Base-by-base conservation (phyloP, 1,140 invertebrate species). In the Aphidius gifuensis region DNA sequence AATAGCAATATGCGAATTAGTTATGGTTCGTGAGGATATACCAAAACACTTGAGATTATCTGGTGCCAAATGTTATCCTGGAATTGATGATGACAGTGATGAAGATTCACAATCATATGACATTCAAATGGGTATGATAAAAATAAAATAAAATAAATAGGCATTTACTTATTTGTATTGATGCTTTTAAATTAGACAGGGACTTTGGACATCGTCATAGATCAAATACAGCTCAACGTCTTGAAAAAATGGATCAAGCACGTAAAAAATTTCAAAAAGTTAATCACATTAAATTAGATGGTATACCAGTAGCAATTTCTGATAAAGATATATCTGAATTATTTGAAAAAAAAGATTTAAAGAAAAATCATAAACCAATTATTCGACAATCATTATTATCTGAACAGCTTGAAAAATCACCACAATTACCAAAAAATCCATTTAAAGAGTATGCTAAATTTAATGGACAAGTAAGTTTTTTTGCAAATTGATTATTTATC, bases 371-470 rank as follows among this genome's bases (percentile, higher is more conserved):
- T 71, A 62, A 82, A 59, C 69, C 72, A 70, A 66, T 69, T 43
- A 76, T 82, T 68, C 82, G 83, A 62, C 55, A 66, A 64, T 91
- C 91, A 23, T 73, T 86, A 43, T 79, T 96, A 39, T 80, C 88
- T 6, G 85, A 90, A 69, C 87, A 91, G 66, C 77, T 97, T 40
- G 85, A 90, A 68, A 89, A 89, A 66, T 90, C 85, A 70, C 88
- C 89, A 1, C 84, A 87, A 72, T 72, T 90, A 57, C 89, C 90
- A 32, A 84, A 88, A 69, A 94, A 94, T 82, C 91, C 92, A 32
- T 97, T 93, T 79, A 85, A 90, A 54, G 90, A 94, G 73, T 98
- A 90, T 84, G 90, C 92, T 9, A 92, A 90, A 77, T 97, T 92
- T 80, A 94, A 98, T 85, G 94, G 94, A 63, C 90, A 85, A 71